phyloP scores from a whole-genome alignment of 2,888 invertebrate genomes.

The Catocala sponsa region DNA sequence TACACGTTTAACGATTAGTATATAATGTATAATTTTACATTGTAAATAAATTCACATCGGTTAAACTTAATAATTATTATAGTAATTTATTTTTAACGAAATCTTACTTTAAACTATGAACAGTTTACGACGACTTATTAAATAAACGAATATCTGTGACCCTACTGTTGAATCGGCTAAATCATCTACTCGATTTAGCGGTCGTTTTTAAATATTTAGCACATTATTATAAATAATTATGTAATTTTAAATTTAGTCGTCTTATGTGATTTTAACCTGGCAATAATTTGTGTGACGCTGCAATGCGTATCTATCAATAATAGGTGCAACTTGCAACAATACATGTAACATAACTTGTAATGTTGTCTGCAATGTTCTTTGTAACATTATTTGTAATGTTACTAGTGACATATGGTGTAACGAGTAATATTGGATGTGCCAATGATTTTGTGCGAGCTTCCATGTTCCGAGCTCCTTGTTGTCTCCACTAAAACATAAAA shows the following conservation, averaged over 20 bases:
- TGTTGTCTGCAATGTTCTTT: slow-evolving; percentile 2
- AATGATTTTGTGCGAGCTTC: slow-evolving; percentile 13
- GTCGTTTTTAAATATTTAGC: neutral
- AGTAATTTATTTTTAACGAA: neutral
- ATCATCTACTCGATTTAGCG: neutral
- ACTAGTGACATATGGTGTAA: neutral
- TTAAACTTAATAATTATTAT: neutral
- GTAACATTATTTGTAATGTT: slow-evolving; percentile 2
- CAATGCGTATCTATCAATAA: slow-evolving; percentile 12
- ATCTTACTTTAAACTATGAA: neutral
- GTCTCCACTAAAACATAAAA: no score
- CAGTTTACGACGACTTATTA: neutral
- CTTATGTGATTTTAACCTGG: slow-evolving; percentile 35
- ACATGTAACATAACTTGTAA: slow-evolving; percentile 18
- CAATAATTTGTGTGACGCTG: slow-evolving; percentile 45
- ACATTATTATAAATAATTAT: slow-evolving; percentile 6
- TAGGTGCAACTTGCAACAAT: slow-evolving; percentile 15
- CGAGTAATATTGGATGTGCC: slow-evolving; percentile 33
- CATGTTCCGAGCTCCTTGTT: neutral
- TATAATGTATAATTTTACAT: no score
- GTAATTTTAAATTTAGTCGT: slow-evolving; percentile 6
- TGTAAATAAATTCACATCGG: slow-evolving; percentile 20
- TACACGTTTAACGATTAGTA: neutral
- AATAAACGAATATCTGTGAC: neutral
- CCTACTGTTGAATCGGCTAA: neutral